Conservation (phyloP, 2,113 vertebrate genomes). For the Natator depressus region DNA sequence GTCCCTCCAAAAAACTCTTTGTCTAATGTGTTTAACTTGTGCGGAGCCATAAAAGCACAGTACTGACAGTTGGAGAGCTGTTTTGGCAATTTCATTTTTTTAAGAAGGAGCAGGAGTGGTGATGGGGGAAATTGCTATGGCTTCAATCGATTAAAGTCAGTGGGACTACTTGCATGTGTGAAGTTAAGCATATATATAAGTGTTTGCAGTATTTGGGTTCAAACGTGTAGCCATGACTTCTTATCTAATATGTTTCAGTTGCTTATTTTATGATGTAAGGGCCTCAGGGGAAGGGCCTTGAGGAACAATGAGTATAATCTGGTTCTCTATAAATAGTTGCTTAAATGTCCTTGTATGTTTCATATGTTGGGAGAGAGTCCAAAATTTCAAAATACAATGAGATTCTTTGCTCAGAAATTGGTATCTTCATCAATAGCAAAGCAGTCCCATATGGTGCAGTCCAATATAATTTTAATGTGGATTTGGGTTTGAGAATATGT, state of each 20-base stretch:
- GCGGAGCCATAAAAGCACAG: neutral
- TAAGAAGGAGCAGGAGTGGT: neutral
- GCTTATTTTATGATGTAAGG: too few species aligned
- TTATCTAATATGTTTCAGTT: too few species aligned
- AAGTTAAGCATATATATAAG: too few species aligned
- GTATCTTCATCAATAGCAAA: neutral
- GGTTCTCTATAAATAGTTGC: too few species aligned
- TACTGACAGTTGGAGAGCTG: neutral
- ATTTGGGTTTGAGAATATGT: neutral
- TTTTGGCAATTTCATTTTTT: neutral
- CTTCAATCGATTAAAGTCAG: neutral
- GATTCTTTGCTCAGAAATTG: neutral
- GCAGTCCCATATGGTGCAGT: neutral
- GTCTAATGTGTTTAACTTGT: neutral
- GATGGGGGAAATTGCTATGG: neutral
- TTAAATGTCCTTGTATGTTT: too few species aligned
- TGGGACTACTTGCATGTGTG: too few species aligned
- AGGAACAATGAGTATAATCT: too few species aligned
- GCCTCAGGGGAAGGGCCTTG: too few species aligned
- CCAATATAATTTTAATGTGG: neutral
- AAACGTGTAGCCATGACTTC: too few species aligned
- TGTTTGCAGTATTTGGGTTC: too few species aligned
- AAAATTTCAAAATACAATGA: neutral
- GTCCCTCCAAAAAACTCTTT: neutral
- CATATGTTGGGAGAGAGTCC: too few species aligned